Percentiles rank a stretch among this genome's conserved stretches.
These are phyloP conservation scores for Caenorhabditis doughertyi DNA, from an alignment of 2,888 invertebrate genomes.

Conservation along the genomic window DNA sequence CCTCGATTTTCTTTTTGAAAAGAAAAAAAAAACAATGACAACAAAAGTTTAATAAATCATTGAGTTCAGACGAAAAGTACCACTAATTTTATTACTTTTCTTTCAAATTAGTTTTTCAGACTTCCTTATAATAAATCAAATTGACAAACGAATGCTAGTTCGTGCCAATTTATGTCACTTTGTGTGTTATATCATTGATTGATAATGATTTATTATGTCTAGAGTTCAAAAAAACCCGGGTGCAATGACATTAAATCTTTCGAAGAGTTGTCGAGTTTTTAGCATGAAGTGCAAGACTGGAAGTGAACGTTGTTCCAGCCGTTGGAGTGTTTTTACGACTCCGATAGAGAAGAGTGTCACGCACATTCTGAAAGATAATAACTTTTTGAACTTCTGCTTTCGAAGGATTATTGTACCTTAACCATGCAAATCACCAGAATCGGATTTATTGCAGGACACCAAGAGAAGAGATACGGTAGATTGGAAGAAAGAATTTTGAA, in stretches of 20 bases:
- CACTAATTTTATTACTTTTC: not conserved
- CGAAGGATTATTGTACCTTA: conserved; percentile 15
- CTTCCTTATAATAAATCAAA: not conserved
- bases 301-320: conserved; percentile 42
- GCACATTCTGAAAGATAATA: conserved; percentile 37
- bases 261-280: not conserved
- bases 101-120: not conserved
- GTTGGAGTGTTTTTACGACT: conserved; percentile 28
- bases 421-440: conserved; percentile 57
- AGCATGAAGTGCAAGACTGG: conserved; percentile 25
- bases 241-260: not conserved
- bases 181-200: not conserved
- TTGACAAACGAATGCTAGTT: not conserved
- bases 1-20: not conserved
- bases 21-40: not conserved
- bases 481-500: conserved; percentile 16
- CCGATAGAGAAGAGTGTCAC: conserved; percentile 28
- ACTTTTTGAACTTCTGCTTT: not conserved
- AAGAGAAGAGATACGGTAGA: conserved; percentile 50
- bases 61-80: not conserved
- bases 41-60: not conserved
- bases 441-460: conserved; percentile 62
- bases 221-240: not conserved
- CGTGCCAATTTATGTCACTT: not conserved
- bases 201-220: not conserved